Evolutionary conservation across 2,797 vertebrate species (phyloP).

Genomic region (Scleropages formosus): DNA sequence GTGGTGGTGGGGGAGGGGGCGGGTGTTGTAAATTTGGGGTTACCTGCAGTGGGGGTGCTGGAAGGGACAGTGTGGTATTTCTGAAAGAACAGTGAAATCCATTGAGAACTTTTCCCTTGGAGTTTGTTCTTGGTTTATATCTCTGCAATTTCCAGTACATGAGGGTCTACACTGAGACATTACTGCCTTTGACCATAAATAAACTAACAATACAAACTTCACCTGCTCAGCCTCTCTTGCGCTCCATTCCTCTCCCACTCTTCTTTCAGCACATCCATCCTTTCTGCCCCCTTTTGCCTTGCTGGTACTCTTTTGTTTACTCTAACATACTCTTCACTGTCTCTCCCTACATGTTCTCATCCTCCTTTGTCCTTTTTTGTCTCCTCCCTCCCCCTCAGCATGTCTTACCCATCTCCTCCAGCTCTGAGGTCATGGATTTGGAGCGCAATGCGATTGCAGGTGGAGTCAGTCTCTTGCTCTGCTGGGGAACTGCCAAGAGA

Average conservation of each 20-base stretch:
- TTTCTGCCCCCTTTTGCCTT: slow-evolving; percentile 12
- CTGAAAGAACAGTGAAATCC: slow-evolving; percentile 78
- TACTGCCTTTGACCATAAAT: neutral
- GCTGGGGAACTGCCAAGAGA: slow-evolving; percentile 78
- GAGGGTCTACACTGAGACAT: neutral
- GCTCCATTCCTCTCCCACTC: neutral
- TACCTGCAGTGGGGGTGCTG: slow-evolving; percentile 77
- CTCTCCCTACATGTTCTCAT: neutral
- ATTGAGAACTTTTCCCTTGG: slow-evolving; percentile 52
- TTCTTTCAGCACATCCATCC: neutral
- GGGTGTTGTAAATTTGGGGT: slow-evolving; percentile 52
- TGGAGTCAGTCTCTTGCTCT: slow-evolving; percentile 85
- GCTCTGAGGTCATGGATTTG: slow-evolving; percentile 94
- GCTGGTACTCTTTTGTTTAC: slow-evolving; percentile 28
- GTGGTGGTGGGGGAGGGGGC: slow-evolving; percentile 1
- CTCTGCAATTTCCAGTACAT: neutral
- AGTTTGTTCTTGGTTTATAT: slow-evolving; percentile 6
- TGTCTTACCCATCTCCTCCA: slow-evolving; percentile 90
- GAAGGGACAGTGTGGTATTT: slow-evolving; percentile 75
- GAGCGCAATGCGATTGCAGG: slow-evolving; percentile 89
- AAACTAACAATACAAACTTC: too few species aligned
- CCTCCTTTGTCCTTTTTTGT: slow-evolving; percentile 22
- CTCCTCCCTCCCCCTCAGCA: neutral
- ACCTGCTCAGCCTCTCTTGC: too few species aligned
- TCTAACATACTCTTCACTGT: slow-evolving; percentile 14